Conservation (phyloP, 2,888 invertebrate species). For the Diabrotica balteata region DNA sequence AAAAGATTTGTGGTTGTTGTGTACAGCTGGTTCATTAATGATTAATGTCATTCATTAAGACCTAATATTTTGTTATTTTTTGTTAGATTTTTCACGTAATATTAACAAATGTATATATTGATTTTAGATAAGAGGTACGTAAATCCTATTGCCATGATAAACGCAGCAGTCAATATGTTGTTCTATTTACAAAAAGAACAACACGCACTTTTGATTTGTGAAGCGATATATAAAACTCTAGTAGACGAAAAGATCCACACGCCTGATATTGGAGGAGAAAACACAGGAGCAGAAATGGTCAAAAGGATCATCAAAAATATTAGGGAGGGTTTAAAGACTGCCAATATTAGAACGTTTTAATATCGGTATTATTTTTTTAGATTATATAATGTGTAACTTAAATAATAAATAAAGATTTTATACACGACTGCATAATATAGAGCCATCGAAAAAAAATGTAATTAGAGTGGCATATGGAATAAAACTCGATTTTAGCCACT, state of each 20-base stretch:
- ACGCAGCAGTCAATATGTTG: slow-evolving; percentile 66
- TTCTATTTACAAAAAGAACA: slow-evolving; percentile 40
- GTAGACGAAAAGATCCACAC: slow-evolving; percentile 46
- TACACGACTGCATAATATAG: no score
- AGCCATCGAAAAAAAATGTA: no score
- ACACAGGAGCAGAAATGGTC: slow-evolving; percentile 44
- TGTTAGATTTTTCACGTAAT: no score
- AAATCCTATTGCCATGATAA: slow-evolving; percentile 95
- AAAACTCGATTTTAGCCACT: no score
- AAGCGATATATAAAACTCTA: slow-evolving; percentile 45
- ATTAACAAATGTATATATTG: no score
- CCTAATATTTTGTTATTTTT: no score
- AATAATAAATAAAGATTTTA: no score
- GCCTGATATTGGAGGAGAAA: slow-evolving; percentile 45
- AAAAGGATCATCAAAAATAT: slow-evolving; percentile 39
- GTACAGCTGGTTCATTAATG: no score
- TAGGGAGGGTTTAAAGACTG: slow-evolving; percentile 6
- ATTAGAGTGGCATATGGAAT: no score
- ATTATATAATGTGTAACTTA: no score
- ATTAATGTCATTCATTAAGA: no score
- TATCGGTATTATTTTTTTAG: background rate
- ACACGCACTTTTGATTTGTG: slow-evolving; percentile 42
- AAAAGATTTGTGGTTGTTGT: no score
- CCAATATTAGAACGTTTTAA: background rate
- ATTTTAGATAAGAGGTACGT: slow-evolving; percentile 93